A percentile compares a stretch with the other conserved stretches of the same genome.
Evolutionary conservation across 2,797 vertebrate species (phyloP).

Genomic region (Knipowitschia caucasica): DNA sequence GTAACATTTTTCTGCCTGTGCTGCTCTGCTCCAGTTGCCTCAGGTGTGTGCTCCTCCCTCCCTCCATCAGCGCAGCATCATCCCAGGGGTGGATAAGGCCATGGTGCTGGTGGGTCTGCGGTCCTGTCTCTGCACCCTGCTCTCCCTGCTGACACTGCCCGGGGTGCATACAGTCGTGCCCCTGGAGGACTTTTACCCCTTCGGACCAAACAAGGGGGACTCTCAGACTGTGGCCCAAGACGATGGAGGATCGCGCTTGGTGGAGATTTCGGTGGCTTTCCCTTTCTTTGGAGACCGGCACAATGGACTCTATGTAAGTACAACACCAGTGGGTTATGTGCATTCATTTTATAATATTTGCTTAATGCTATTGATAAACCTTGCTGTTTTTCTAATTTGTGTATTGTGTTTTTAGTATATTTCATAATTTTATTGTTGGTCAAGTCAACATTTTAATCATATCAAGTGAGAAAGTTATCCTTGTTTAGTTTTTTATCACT

Average conservation of each 20-base stretch:
- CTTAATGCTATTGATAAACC: too few species aligned
- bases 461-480: too few species aligned
- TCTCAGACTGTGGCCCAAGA: conserved; percentile 86
- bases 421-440: too few species aligned
- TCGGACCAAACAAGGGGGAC: conserved; percentile 84
- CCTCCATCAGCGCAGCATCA: conserved; percentile 52
- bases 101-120: conserved; percentile 81
- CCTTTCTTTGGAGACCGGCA: conserved; percentile 94
- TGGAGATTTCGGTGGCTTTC: conserved; percentile 85
- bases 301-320: conserved; percentile 94
- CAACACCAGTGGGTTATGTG: conserved; percentile 16
- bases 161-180: conserved; percentile 77
- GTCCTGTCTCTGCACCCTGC: conserved; percentile 67
- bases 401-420: too few species aligned
- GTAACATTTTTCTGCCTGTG: conserved; percentile 49
- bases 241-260: conserved; percentile 92
- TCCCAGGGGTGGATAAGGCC: conserved; percentile 69
- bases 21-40: conserved; percentile 60
- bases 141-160: conserved; percentile 61
- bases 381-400: too few species aligned
- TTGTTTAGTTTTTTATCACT: too few species aligned
- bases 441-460: too few species aligned
- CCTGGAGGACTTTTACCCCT: conserved; percentile 90
- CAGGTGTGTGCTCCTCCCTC: conserved; percentile 65
- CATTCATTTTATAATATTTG: too few species aligned